Conservation (phyloP, 2,888 invertebrate genomes). For the Auanema freiburgensis region DNA sequence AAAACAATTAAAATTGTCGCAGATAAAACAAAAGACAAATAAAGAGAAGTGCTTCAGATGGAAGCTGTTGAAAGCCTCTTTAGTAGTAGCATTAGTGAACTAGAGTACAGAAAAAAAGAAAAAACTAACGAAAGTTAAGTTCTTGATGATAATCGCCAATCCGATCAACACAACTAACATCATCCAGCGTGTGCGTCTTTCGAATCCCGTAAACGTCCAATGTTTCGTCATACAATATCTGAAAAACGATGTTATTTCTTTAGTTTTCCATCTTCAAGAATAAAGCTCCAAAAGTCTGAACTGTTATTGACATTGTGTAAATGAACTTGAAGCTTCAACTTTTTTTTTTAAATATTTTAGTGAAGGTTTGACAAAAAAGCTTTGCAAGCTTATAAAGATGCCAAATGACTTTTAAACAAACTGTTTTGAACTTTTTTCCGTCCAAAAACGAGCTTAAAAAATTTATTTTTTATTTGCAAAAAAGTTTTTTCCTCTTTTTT, state of each 20-base stretch:
- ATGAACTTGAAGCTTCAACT: slow-evolving; percentile 1
- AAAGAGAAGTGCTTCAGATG: not conserved
- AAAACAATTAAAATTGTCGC: not conserved
- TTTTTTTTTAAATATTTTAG: not conserved
- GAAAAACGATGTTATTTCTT: too few relatives aligned
- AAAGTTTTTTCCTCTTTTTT: too few relatives aligned
- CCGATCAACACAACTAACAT: slow-evolving; percentile 43
- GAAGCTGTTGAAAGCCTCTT: not conserved
- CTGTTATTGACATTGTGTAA: not conserved
- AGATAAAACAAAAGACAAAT: slow-evolving; percentile 3
- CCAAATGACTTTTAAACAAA: too few relatives aligned
- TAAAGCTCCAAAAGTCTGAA: not conserved
- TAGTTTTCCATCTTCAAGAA: not conserved
- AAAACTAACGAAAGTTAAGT: slow-evolving; percentile 47
- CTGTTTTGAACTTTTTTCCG: too few relatives aligned
- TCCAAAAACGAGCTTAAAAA: too few relatives aligned
- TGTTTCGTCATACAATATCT: slow-evolving; percentile 56
- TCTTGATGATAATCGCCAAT: slow-evolving; percentile 51
- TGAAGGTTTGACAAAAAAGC: not conserved
- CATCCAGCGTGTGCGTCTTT: slow-evolving; percentile 57
- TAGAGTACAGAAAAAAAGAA: too few relatives aligned
- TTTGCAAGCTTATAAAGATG: too few relatives aligned
- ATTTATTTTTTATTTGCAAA: too few relatives aligned
- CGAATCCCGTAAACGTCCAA: slow-evolving; percentile 63
- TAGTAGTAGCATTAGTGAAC: not conserved